Conservation (phyloP, 1,140 invertebrate species). For the Cylas formicarius region DNA sequence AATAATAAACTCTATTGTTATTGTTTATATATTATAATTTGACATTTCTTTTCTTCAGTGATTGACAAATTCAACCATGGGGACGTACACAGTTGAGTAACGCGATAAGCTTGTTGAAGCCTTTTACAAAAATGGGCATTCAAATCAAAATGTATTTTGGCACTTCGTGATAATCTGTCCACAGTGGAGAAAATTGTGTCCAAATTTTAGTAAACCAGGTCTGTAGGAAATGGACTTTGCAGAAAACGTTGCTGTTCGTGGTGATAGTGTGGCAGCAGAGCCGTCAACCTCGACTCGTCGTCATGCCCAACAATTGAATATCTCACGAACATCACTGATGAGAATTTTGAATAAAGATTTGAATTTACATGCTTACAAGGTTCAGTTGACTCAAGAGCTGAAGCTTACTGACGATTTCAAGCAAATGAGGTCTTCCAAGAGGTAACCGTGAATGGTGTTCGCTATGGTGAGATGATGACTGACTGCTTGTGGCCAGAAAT, state of each 20-base stretch:
- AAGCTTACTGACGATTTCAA: constrained; percentile 11
- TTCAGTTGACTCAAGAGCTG: constrained; percentile 5
- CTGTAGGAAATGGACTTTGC: background rate
- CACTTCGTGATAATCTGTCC: constrained; percentile 1
- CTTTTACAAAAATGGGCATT: constrained; percentile 3
- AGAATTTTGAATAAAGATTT: constrained; percentile 7
- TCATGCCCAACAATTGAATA: constrained; percentile 9
- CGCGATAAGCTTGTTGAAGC: constrained; percentile 2
- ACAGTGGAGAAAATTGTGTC: constrained; percentile 1
- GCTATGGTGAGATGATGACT: too few species aligned
- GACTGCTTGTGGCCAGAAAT: too few species aligned
- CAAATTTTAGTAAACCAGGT: too few species aligned
- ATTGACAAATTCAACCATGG: constrained; percentile 8
- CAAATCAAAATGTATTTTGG: constrained; percentile 2
- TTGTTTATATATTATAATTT: constrained; percentile 1
- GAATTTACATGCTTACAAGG: constrained; percentile 3
- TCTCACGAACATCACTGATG: constrained; percentile 11
- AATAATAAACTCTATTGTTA: too few species aligned
- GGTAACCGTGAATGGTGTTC: too few species aligned
- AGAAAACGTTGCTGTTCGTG: constrained; percentile 5
- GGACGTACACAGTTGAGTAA: constrained; percentile 2
- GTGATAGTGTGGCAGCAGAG: constrained; percentile 9
- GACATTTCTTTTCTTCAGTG: constrained; percentile 1
- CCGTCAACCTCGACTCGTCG: constrained; percentile 6
- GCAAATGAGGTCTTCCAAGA: too few species aligned